Percentiles rank a stretch among this genome's conserved stretches.
phyloP scores from a whole-genome alignment of 2,113 vertebrate species.

The Cryptomyrus ogoouensis region DNA sequence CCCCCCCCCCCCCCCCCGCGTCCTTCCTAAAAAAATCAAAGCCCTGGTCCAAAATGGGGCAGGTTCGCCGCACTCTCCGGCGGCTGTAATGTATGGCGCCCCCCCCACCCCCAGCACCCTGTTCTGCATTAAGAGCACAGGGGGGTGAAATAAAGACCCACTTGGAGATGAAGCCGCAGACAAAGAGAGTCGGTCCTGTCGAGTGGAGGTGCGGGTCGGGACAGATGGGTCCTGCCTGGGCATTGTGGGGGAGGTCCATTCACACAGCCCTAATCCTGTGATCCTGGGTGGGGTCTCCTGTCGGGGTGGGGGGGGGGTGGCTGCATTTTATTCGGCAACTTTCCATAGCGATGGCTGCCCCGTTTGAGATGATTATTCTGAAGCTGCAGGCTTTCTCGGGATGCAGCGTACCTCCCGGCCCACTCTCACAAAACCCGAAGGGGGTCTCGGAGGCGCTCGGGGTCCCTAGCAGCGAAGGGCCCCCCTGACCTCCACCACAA shows the following conservation, averaged over 20 bases:
- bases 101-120: conserved; percentile 24
- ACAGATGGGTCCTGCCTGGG: conserved; percentile 76
- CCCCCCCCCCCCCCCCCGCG: conserved; percentile 23
- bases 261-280: conserved; percentile 42
- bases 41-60: conserved; percentile 50
- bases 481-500: background rate
- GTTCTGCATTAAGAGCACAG: conserved; percentile 47
- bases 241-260: conserved; percentile 60
- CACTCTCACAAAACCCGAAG: background rate
- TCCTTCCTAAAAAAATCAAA: conserved; percentile 55
- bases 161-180: conserved; percentile 56
- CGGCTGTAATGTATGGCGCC: background rate
- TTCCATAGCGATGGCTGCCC: background rate
- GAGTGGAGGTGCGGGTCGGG: conserved; percentile 63
- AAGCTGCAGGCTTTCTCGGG: background rate
- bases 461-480: background rate
- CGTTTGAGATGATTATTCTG: background rate
- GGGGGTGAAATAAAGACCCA: conserved; percentile 36
- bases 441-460: background rate
- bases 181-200: conserved; percentile 68
- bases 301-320: background rate
- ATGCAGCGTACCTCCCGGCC: background rate
- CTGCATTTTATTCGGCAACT: background rate
- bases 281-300: conserved; percentile 21
- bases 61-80: conserved; percentile 26